Evolutionary conservation across 2,113 vertebrate genomes (phyloP).

Genomic region (Rhodinocichla rosea): DNA sequence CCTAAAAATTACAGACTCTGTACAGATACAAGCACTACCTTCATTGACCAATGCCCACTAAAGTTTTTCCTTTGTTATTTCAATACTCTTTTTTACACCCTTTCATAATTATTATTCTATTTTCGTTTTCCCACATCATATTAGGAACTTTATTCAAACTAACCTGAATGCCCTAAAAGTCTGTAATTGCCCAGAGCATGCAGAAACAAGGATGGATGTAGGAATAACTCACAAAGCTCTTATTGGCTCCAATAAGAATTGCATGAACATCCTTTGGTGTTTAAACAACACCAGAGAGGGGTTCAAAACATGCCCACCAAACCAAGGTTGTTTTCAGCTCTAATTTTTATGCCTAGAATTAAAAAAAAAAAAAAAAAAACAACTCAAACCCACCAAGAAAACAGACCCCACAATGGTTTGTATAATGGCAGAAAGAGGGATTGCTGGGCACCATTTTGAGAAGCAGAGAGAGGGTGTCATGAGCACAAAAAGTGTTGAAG

Average conservation of each 20-base stretch:
- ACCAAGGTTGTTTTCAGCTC: neutral
- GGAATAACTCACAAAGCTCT: neutral
- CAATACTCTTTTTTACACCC: neutral
- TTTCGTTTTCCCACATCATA: rapidly evolving
- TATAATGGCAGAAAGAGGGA: neutral
- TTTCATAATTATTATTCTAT: neutral
- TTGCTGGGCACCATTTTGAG: neutral
- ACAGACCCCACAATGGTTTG: neutral
- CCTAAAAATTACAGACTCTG: neutral
- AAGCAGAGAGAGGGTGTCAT: neutral
- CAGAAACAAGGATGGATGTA: neutral
- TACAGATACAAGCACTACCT: neutral
- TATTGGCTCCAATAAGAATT: neutral
- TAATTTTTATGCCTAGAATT: neutral
- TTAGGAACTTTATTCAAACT: neutral
- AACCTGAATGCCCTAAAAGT: neutral
- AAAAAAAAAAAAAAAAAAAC: neutral
- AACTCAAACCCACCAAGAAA: neutral
- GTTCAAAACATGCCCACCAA: neutral
- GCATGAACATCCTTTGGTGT: rapidly evolving
- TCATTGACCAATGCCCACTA: neutral
- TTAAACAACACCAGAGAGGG: neutral
- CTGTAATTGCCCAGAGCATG: neutral
- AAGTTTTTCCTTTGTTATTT: neutral
- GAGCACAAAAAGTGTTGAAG: neutral